Base-by-base conservation (phyloP, 2,797 vertebrate species). In the Tenualosa ilisha region DNA sequence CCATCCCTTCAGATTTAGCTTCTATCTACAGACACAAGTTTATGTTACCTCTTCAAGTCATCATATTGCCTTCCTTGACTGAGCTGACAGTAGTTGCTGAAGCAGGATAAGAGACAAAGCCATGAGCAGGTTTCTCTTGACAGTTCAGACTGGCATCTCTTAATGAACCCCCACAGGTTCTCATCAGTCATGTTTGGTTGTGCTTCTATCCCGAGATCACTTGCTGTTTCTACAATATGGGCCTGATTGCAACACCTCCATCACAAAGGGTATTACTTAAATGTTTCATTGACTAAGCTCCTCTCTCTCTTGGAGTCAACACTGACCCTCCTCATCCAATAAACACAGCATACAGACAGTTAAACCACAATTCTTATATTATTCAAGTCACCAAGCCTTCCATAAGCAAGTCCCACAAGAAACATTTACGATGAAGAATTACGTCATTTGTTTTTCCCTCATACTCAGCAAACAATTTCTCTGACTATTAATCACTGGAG, bases 401-500 rank as follows among this genome's bases (percentile, higher is more conserved):
- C 65, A 72, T 37, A 72, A 5, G 31, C 12, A 72, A 40, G 9
- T 72, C 26, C 26, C 61, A 65, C 61, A 65, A 26, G 22, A 31
- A 26, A 26, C 26, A 26, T 31, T 26, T 65, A 85, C 84, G 81
- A 86, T 88, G 84, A 85, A 46, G 31, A 87, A 88, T 85, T 85
- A 68, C 49, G n/a, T 9, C 82, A 84, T 40, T 12, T 26, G 8
- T 46, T 68, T 81, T 86, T 81, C 86, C 59, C 49, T 31, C 13
- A 81, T 56, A 63, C 63, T 88, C 46, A 83, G 56, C 81, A 89
- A 84, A 72, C 31, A 24, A 84, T 50, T 65, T 82, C 84, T 85
- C 82, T 85, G 17, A 51, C 56, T 83, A 88, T 89, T 86, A 86
- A 87, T 88, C 88, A 82, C 46, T 20, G 31, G 31, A 31, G 0